Conservation (phyloP, 2,888 invertebrate species). For the Drepanosiphum platanoidis region DNA sequence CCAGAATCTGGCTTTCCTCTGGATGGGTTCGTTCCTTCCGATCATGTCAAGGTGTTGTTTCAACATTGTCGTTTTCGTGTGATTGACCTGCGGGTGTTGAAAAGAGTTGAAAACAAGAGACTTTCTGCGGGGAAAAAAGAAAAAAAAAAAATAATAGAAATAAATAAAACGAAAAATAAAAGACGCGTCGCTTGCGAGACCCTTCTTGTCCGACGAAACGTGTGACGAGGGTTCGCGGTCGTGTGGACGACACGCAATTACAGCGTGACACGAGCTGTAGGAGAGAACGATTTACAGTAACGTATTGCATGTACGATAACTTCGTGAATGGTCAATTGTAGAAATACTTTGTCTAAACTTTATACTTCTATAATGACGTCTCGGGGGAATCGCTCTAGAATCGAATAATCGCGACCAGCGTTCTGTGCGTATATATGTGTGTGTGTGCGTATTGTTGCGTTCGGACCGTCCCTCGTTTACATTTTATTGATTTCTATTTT, state of each 20-base stretch:
- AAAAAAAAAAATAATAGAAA: no score
- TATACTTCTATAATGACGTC: slow-evolving; percentile 12
- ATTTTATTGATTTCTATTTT: no score
- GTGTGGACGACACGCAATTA: slow-evolving; percentile 37
- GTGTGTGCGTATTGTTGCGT: neutral
- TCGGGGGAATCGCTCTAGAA: neutral
- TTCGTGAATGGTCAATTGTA: slow-evolving; percentile 24
- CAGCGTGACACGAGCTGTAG: neutral
- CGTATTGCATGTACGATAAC: neutral
- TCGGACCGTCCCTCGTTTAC: neutral
- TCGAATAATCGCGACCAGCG: neutral
- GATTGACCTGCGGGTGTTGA: slow-evolving; percentile 5
- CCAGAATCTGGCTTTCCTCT: slow-evolving; percentile 94
- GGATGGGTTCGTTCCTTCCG: slow-evolving; percentile 89
- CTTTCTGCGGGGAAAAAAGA: neutral
- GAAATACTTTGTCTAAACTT: slow-evolving; percentile 17
- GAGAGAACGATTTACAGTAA: neutral
- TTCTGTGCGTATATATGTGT: neutral
- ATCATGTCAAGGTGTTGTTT: slow-evolving; percentile 93
- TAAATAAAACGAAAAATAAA: no score
- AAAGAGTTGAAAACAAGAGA: slow-evolving; percentile 23
- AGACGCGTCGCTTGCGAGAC: neutral
- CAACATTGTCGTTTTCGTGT: slow-evolving; percentile 74
- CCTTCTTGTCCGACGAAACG: neutral
- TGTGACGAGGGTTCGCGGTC: slow-evolving; percentile 22